These are phyloP conservation scores for Phyllostomus discolor DNA, from an alignment of 2,113 vertebrate genomes.

Conservation along the genomic window DNA sequence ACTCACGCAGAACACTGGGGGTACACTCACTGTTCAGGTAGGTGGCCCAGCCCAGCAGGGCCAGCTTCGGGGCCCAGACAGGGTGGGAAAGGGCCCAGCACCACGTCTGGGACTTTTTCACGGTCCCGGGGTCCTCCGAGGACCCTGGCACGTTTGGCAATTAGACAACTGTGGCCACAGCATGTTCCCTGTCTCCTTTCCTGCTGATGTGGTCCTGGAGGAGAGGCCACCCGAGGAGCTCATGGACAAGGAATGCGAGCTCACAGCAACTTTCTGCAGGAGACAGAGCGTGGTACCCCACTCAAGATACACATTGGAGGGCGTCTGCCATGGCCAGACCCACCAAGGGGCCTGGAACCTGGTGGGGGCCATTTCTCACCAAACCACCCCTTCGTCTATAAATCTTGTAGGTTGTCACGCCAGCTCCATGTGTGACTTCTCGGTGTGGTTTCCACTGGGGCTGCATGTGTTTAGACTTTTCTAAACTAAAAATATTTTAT, in stretches of 20 bases:
- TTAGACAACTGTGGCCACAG: not conserved
- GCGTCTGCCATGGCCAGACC: not conserved
- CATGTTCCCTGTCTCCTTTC: not conserved
- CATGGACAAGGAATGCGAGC: conserved; percentile 68
- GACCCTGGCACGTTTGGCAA: not conserved
- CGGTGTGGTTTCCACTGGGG: not conserved
- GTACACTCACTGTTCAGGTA: not conserved
- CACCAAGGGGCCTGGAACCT: not conserved
- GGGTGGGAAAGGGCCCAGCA: not conserved
- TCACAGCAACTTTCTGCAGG: conserved; percentile 73
- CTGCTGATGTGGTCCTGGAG: not conserved
- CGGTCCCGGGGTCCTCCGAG: not conserved
- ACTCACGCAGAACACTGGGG: not conserved
- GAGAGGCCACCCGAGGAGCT: conserved; percentile 43
- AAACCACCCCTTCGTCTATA: not conserved
- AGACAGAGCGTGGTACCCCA: not conserved
- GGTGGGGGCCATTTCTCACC: not conserved
- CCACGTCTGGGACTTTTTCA: not conserved
- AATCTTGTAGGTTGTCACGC: not conserved
- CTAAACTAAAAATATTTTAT: not conserved
- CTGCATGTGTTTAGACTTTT: not conserved
- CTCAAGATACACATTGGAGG: not conserved
- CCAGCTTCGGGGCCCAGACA: not conserved
- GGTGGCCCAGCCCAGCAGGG: not conserved
- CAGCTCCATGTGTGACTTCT: not conserved